These are phyloP conservation scores for Vireo griseus DNA, from an alignment of 2,797 vertebrate genomes.

Conservation along the genomic window DNA sequence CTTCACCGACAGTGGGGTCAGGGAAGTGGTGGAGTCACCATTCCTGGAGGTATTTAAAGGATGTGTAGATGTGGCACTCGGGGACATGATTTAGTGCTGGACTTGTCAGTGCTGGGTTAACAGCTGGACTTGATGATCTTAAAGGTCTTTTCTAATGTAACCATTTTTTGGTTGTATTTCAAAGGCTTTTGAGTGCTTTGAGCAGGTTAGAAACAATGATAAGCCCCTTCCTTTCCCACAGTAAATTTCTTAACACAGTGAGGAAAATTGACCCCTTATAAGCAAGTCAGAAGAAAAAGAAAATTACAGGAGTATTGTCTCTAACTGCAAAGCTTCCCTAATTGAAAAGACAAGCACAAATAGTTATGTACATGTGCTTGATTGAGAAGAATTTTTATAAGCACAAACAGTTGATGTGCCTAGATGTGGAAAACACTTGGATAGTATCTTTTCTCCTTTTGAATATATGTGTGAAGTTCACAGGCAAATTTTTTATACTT, in stretches of 20 bases:
- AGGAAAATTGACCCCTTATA: not conserved
- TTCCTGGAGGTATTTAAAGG: not conserved
- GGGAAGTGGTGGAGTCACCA: not conserved
- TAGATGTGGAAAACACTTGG: not conserved
- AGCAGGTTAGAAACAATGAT: not conserved
- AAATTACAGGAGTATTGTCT: not conserved
- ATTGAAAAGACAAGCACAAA: not conserved
- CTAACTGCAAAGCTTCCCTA: not conserved
- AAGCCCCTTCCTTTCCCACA: not conserved
- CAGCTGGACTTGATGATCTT: not conserved
- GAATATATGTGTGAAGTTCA: not conserved
- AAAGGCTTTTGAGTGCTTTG: not conserved
- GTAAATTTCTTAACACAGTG: not conserved
- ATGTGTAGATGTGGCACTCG: rapidly evolving
- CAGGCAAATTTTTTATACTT: not conserved
- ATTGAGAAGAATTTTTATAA: not conserved
- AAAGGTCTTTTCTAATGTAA: not conserved
- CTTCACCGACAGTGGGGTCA: not conserved
- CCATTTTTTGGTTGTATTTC: not conserved
- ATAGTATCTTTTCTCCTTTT: not conserved
- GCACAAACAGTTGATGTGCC: not conserved
- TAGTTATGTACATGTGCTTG: not conserved
- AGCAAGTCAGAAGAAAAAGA: not conserved
- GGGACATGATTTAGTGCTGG: not conserved
- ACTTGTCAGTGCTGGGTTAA: not conserved